A percentile compares a stretch with the other conserved stretches of the same genome.
These are phyloP conservation scores for Stenchaetothrips biformis DNA, from an alignment of 2,888 invertebrate species.

Conservation along the genomic window DNA sequence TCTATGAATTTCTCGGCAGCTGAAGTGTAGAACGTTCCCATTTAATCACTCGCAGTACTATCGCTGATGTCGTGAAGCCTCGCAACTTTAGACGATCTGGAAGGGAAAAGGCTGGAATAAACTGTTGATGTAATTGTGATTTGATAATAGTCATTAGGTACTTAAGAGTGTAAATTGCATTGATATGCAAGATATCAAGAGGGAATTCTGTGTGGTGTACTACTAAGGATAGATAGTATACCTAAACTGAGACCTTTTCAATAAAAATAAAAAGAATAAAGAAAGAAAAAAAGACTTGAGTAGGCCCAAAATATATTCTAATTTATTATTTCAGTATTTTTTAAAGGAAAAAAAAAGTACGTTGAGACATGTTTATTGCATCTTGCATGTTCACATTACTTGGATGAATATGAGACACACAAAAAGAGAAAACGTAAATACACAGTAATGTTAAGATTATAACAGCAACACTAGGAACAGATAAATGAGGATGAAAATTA, in stretches of 20 bases:
- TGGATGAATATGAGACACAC: background rate
- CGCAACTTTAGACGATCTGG: conserved; percentile 15
- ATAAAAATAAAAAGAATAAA: background rate
- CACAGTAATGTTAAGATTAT: conserved; percentile 2
- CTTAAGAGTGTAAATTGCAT: too few species aligned
- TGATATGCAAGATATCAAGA: too few species aligned
- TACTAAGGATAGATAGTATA: too few species aligned
- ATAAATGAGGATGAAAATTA: too few species aligned
- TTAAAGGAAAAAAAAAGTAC: background rate
- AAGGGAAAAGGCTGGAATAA: conserved; percentile 20
- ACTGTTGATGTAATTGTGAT: background rate
- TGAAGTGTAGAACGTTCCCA: background rate
- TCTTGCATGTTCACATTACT: background rate
- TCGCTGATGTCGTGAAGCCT: conserved; percentile 18
- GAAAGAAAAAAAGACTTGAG: background rate
- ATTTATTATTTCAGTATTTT: conserved; percentile 5
- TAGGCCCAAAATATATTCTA: background rate
- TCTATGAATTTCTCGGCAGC: background rate
- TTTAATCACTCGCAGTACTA: conserved; percentile 1
- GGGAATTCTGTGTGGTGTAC: too few species aligned
- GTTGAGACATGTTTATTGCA: background rate
- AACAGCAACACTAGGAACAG: conserved; percentile 9
- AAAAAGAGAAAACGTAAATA: background rate
- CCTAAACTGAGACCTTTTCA: background rate
- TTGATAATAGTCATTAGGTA: background rate